phyloP scores from a whole-genome alignment of 2,797 vertebrate genomes.

The Syngnathus rostellatus region DNA sequence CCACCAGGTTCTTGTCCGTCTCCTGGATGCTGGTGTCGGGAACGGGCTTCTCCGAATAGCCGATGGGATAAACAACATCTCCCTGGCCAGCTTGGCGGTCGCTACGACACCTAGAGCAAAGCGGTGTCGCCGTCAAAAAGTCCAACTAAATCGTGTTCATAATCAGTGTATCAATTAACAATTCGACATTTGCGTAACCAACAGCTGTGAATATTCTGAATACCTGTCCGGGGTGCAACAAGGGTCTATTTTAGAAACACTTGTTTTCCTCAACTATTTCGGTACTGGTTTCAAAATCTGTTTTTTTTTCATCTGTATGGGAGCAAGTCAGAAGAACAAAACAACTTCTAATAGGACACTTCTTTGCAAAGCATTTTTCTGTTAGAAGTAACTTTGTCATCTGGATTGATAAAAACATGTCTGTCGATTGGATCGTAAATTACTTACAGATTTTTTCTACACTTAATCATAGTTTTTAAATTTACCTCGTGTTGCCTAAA shows the following conservation, averaged over 20 bases:
- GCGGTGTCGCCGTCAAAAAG: neutral
- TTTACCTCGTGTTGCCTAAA: constrained; percentile 64
- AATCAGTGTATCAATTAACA: neutral
- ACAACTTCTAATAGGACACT: no score
- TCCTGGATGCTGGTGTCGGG: constrained; percentile 93
- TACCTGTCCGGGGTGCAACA: neutral
- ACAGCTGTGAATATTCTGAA: neutral
- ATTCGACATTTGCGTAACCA: neutral
- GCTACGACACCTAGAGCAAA: constrained; percentile 34
- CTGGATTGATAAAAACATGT: no score
- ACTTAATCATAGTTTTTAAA: neutral
- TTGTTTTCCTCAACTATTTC: neutral
- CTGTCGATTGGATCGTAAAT: no score
- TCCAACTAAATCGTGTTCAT: neutral
- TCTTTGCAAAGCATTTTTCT: no score
- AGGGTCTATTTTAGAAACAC: neutral
- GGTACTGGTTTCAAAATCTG: neutral
- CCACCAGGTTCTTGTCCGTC: constrained; percentile 91
- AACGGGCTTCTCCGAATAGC: constrained; percentile 88
- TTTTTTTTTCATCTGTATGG: neutral
- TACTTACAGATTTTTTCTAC: neutral
- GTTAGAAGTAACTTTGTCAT: no score
- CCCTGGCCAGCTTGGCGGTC: constrained; percentile 71
- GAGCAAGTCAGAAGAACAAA: no score
- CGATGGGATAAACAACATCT: constrained; percentile 85